These are phyloP conservation scores for Mirza zaza DNA, from an alignment of 2,113 vertebrate genomes.

Conservation along the genomic window DNA sequence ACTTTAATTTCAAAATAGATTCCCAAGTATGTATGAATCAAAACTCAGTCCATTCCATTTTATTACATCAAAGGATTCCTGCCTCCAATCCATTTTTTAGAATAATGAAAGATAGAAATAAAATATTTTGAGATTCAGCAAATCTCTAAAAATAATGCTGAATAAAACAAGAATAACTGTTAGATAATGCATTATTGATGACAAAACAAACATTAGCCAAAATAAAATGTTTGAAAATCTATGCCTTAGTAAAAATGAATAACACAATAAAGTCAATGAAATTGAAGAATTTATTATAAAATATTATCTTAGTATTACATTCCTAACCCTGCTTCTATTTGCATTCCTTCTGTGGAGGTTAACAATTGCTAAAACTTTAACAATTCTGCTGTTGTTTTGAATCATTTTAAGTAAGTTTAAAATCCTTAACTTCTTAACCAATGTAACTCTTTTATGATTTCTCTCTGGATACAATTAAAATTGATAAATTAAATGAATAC, in stretches of 20 bases:
- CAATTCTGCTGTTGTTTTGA: not conserved
- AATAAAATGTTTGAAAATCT: constrained; percentile 30
- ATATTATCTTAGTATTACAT: not conserved
- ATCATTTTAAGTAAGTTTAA: constrained; percentile 12
- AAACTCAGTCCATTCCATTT: not conserved
- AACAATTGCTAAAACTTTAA: not conserved
- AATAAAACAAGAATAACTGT: constrained; percentile 26
- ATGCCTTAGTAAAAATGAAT: not conserved
- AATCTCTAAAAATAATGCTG: constrained; percentile 6
- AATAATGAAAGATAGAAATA: not conserved
- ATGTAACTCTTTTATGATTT: not conserved
- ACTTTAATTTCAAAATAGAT: constrained; percentile 21
- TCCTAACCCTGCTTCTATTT: not conserved
- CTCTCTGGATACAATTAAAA: not conserved
- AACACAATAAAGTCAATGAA: not conserved
- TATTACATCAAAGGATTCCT: not conserved
- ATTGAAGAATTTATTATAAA: not conserved
- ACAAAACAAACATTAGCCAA: constrained; percentile 8
- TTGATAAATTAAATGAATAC: not conserved
- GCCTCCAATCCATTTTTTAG: not conserved
- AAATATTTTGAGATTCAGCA: constrained; percentile 18
- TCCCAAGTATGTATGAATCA: not conserved
- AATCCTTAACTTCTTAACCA: not conserved
- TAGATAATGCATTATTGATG: constrained; percentile 1
- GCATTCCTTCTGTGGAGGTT: not conserved